Base-by-base conservation (phyloP, 1,140 invertebrate species). In the Atta texana region DNA sequence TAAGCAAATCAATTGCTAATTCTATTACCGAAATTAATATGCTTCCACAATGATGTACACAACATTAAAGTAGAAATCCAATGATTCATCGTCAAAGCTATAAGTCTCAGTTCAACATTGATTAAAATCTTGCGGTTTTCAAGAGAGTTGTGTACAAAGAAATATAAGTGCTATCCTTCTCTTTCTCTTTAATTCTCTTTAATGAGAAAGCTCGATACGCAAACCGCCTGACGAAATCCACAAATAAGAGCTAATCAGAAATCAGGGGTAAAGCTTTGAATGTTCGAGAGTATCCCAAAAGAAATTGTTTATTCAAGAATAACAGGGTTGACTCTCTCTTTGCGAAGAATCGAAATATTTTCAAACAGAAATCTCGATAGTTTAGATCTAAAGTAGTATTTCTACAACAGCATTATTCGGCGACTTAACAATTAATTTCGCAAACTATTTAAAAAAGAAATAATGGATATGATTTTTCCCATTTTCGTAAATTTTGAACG, bases 111-210 rank as follows among this genome's bases (percentile, higher is more conserved):
- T 24, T 24, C 24, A n/a, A 49, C 14, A 10, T 71, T 61, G 34
- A 49, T 74, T 72, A 72, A 59, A 59, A 82, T 82, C 39, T 18
- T 5, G 34, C 39, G 53, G 6, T 61, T 82, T 59, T 28, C 14
- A 72, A 72, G 66, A 72, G 24, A 59, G 6, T 61, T 16, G 53
- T 21, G 24, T 14, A 51, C 39, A 61, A 84, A 61, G 39, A 84
- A 63, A 63, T 18, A 51, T 3, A 5, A 24, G 2, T 10, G 21
- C 0, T 5, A 18, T 28, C 0, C n/a, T 49, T 53, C 28, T 82
- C 78, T 71, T 74, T 84, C n/a, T 75, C 55, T 75, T 51, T 51
- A 75, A 68, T 74, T 84, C 14, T 75, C n/a, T 75, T 61, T 51
- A 84, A 68, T 31, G 39, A 75, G 21, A 49, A 31, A 63, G 0